Percentiles rank a stretch among this genome's conserved stretches.
Evolutionary conservation across 2,797 vertebrate species (phyloP).

Genomic region (Acrossocheilus wenchowensis): DNA sequence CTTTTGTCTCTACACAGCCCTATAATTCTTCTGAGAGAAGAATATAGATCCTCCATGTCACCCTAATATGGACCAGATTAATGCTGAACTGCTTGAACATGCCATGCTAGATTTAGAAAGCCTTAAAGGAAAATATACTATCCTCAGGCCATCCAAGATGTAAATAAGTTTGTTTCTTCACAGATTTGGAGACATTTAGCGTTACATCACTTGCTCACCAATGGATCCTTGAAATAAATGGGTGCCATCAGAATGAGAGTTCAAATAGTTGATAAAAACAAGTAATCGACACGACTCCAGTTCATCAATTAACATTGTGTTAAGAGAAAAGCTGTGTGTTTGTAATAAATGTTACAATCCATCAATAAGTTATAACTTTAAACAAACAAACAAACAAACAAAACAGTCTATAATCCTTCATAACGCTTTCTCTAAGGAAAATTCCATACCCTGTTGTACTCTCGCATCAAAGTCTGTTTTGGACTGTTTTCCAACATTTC

Average conservation of each 20-base stretch:
- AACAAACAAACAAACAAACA: too few species aligned
- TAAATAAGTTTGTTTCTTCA: not conserved
- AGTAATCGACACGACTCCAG: not conserved
- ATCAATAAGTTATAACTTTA: not conserved
- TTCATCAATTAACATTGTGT: not conserved
- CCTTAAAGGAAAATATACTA: not conserved
- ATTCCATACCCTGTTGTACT: too few species aligned
- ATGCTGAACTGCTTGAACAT: not conserved
- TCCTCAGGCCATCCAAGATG: not conserved
- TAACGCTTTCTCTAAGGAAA: too few species aligned
- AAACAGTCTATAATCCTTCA: too few species aligned
- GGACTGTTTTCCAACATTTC: not conserved
- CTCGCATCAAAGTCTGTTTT: too few species aligned
- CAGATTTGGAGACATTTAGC: not conserved
- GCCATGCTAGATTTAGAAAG: not conserved
- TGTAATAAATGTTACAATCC: not conserved
- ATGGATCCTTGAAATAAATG: not conserved
- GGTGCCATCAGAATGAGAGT: not conserved
- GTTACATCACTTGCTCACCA: not conserved
- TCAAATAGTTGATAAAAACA: not conserved
- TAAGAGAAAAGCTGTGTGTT: not conserved
- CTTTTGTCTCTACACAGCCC: conserved; percentile 2
- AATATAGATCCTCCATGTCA: not conserved
- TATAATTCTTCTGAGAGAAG: not conserved
- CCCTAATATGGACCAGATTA: not conserved